These are phyloP conservation scores for Papilio machaon DNA, from an alignment of 1,140 invertebrate species.

Conservation along the genomic window DNA sequence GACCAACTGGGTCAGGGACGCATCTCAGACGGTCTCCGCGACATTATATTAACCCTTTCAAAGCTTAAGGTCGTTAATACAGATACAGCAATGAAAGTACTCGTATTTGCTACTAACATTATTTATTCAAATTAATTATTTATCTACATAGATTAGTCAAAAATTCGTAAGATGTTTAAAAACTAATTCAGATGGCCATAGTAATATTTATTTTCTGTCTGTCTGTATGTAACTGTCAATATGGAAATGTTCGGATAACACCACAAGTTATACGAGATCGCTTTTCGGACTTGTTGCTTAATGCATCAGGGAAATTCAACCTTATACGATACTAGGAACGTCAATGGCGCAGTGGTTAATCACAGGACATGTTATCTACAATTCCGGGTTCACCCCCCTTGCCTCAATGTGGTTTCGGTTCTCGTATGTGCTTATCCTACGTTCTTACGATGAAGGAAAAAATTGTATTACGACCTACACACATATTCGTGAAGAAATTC, in stretches of 20 bases:
- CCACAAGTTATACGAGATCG: neutral
- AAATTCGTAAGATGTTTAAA: neutral
- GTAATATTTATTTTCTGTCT: neutral
- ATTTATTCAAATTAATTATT: neutral
- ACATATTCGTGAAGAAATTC: neutral
- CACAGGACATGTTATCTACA: neutral
- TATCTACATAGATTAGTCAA: too few species aligned
- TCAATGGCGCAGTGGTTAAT: neutral
- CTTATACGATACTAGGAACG: too few species aligned
- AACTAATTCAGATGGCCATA: too few species aligned
- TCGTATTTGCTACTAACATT: neutral
- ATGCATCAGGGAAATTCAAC: neutral
- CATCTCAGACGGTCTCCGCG: neutral
- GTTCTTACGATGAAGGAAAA: neutral
- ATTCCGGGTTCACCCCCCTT: too few species aligned
- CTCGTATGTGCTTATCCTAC: neutral
- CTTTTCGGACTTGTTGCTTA: neutral
- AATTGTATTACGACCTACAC: neutral
- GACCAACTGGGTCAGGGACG: constrained; percentile 8
- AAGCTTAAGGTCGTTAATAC: neutral
- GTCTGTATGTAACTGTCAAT: neutral
- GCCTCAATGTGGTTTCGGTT: too few species aligned
- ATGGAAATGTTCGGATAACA: neutral
- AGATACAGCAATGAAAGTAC: too few species aligned
- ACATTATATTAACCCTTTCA: neutral